A percentile compares a stretch with the other conserved stretches of the same genome.
Evolutionary conservation across 2,888 invertebrate species (phyloP).

Genomic region (Hermaeophaga mercurialis): DNA sequence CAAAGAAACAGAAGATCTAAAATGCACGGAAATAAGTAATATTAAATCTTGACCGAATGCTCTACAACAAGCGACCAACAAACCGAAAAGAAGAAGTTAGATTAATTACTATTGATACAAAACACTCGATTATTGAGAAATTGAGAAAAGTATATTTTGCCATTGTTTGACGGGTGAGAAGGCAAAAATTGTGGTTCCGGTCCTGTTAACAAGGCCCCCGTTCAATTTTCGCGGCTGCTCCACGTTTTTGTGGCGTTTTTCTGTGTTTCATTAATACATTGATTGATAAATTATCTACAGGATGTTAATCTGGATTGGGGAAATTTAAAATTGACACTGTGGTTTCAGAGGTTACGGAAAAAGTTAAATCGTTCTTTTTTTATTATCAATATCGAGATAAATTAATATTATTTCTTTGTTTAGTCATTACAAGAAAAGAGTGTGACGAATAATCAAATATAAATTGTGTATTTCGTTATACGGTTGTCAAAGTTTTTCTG

Average conservation of each 20-base stretch:
- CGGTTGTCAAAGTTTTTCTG: no score
- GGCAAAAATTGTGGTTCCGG: no score
- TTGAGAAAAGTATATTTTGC: no score
- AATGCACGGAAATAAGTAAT: no score
- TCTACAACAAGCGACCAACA: no score
- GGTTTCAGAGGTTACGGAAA: conserved; percentile 12
- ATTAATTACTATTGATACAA: no score
- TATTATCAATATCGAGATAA: neutral
- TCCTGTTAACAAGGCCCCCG: conserved; percentile 13
- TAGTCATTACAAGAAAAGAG: conserved; percentile 1
- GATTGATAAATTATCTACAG: conserved; percentile 25
- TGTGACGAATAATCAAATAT: neutral
- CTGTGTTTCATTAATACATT: conserved; percentile 22
- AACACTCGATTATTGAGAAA: no score
- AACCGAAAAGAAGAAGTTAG: no score
- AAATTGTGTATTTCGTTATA: no score
- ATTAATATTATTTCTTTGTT: conserved; percentile 3
- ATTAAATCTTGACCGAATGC: no score
- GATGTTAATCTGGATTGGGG: conserved; percentile 13
- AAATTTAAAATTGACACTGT: conserved; percentile 23
- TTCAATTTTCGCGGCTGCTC: conserved; percentile 22
- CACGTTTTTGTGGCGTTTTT: conserved; percentile 17
- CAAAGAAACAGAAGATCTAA: no score
- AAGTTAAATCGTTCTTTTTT: conserved; percentile 11
- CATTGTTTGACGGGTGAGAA: no score